phyloP scores from a whole-genome alignment of 1,140 invertebrate species.

The Vanessa atalanta region DNA sequence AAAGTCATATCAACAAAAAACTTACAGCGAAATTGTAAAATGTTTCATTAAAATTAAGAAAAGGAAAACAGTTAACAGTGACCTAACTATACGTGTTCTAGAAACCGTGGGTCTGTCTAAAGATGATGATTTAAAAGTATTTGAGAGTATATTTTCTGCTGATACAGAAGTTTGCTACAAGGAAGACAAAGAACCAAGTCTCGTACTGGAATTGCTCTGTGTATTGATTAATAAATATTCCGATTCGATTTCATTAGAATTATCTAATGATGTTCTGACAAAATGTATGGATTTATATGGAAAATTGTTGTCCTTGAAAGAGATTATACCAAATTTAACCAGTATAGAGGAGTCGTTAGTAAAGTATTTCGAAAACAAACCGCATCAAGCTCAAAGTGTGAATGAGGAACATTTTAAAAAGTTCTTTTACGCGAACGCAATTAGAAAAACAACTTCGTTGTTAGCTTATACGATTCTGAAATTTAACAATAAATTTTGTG shows the following conservation, averaged over 20 bases:
- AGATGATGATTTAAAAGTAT: constrained; percentile 59
- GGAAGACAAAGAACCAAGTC: constrained; percentile 73
- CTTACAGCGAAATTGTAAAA: constrained; percentile 67
- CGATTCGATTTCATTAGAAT: constrained; percentile 50
- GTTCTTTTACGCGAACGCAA: constrained; percentile 69
- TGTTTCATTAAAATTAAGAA: constrained; percentile 75
- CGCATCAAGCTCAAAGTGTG: constrained; percentile 79
- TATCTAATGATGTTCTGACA: constrained; percentile 54
- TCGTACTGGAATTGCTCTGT: constrained; percentile 66
- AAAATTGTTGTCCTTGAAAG: constrained; percentile 60
- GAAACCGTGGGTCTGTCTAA: constrained; percentile 60
- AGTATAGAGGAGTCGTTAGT: constrained; percentile 80
- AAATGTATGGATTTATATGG: constrained; percentile 65
- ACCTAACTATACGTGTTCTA: constrained; percentile 61
- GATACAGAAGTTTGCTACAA: constrained; percentile 58
- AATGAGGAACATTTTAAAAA: constrained; percentile 76
- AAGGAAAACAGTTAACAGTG: constrained; percentile 59
- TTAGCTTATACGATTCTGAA: constrained; percentile 79
- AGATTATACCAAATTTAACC: constrained; percentile 72
- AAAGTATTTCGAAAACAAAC: constrained; percentile 82
- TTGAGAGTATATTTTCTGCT: constrained; percentile 62
- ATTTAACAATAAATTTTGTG: constrained; percentile 71
- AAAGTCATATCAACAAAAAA: constrained; percentile 75
- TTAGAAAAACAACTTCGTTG: constrained; percentile 78
- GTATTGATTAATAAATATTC: constrained; percentile 67